A percentile compares a stretch with the other conserved stretches of the same genome.
Conservation (phyloP, 2,113 vertebrate genomes). For the Turnix velox region DNA sequence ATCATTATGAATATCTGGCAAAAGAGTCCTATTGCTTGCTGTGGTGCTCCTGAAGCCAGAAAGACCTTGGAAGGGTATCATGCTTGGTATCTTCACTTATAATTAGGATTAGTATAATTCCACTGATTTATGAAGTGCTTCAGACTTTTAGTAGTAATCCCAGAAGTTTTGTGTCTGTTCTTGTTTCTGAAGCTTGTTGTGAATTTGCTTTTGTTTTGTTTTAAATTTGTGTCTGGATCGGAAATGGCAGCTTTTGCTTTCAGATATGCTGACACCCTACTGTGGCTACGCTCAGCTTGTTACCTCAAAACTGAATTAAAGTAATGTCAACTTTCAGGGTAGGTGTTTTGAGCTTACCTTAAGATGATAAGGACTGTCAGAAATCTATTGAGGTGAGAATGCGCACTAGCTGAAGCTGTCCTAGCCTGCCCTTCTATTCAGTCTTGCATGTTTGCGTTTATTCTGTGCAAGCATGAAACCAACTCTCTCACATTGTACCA, state of each 20-base stretch:
- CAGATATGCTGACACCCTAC: background rate
- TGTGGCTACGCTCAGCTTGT: background rate
- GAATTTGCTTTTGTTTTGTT: background rate
- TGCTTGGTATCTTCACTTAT: background rate
- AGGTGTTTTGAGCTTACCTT: background rate
- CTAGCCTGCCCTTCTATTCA: background rate
- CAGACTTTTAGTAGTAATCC: background rate
- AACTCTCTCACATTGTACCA: background rate
- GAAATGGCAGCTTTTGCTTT: background rate
- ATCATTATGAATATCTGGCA: background rate
- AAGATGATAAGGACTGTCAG: background rate
- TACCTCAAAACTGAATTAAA: background rate
- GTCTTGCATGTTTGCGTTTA: background rate
- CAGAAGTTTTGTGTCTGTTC: background rate
- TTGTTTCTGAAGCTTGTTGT: background rate
- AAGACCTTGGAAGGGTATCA: background rate
- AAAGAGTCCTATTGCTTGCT: rapidly evolving
- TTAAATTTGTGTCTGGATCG: background rate
- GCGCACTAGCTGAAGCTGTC: background rate
- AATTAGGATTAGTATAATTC: background rate
- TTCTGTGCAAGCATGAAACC: background rate
- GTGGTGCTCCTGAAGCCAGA: background rate
- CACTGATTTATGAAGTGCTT: background rate
- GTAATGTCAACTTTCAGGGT: background rate
- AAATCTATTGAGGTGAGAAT: background rate